Conservation (phyloP, 2,113 vertebrate species). For the Prunella himalayana region DNA sequence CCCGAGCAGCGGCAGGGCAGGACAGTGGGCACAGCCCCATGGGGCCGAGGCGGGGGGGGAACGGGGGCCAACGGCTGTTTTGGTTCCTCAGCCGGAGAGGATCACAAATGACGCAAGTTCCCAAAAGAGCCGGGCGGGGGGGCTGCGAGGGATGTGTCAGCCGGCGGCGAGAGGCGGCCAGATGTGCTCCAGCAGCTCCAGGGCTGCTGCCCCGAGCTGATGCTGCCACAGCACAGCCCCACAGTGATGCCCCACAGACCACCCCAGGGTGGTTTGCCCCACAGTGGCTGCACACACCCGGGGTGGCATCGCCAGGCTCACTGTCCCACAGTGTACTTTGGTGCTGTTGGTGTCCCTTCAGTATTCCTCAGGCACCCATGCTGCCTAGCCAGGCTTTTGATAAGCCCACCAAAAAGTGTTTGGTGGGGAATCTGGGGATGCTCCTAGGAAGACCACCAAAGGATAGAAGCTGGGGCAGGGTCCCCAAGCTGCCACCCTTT, state of each 20-base stretch:
- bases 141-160: neutral
- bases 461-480: neutral
- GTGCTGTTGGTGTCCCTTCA: neutral
- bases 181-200: neutral
- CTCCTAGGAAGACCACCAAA: neutral
- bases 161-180: neutral
- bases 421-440: neutral
- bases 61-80: neutral
- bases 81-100: neutral
- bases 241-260: too few relatives aligned
- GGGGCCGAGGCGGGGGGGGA: neutral
- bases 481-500: neutral
- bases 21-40: neutral
- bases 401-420: neutral
- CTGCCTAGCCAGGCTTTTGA: neutral
- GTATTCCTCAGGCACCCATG: too few relatives aligned
- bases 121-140: neutral
- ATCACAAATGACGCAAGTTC: slow-evolving; percentile 47
- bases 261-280: neutral
- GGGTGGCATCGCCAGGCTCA: fast-evolving
- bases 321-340: neutral
- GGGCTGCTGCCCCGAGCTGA: neutral
- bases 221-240: neutral
- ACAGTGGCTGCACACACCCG: fast-evolving
- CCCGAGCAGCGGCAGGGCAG: neutral